Evolutionary conservation across 2,888 invertebrate species (phyloP).

Genomic region (Catocala fraxini): DNA sequence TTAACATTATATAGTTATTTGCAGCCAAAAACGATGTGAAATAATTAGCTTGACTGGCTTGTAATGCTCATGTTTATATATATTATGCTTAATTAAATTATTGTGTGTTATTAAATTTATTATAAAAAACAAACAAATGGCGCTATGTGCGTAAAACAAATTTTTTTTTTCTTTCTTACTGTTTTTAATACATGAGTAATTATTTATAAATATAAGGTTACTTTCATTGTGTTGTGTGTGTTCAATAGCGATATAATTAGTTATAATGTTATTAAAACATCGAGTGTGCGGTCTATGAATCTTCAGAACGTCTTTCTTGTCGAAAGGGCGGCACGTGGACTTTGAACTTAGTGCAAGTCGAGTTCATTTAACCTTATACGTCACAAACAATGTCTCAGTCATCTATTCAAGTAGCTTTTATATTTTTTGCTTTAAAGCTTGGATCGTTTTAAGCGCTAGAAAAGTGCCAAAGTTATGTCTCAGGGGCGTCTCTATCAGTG

Average conservation of each 20-base stretch:
- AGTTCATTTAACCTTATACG: slow-evolving; percentile 27
- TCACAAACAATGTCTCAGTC: slow-evolving; percentile 26
- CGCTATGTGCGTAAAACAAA: too few species aligned
- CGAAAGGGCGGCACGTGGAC: slow-evolving; percentile 42
- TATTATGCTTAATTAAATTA: not conserved
- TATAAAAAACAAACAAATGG: too few species aligned
- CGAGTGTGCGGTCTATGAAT: slow-evolving; percentile 30
- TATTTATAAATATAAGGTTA: too few species aligned
- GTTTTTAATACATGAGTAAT: too few species aligned
- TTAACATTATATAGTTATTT: too few species aligned
- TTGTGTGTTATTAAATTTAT: too few species aligned
- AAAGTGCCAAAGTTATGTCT: slow-evolving; percentile 45
- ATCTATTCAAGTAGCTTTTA: slow-evolving; percentile 33
- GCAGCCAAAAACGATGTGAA: not conserved
- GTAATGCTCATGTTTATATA: not conserved
- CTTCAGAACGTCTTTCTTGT: slow-evolving; percentile 42
- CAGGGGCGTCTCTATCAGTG: slow-evolving; percentile 61
- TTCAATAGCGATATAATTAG: slow-evolving; percentile 1
- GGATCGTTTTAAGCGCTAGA: slow-evolving; percentile 40
- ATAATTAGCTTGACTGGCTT: not conserved
- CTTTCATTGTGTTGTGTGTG: too few species aligned
- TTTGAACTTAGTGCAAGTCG: slow-evolving; percentile 28
- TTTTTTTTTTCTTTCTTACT: too few species aligned
- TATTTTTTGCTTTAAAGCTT: slow-evolving; percentile 25
- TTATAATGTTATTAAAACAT: slow-evolving; percentile 41